phyloP scores from a whole-genome alignment of 2,113 vertebrate genomes.

The Serilophus lunatus region DNA sequence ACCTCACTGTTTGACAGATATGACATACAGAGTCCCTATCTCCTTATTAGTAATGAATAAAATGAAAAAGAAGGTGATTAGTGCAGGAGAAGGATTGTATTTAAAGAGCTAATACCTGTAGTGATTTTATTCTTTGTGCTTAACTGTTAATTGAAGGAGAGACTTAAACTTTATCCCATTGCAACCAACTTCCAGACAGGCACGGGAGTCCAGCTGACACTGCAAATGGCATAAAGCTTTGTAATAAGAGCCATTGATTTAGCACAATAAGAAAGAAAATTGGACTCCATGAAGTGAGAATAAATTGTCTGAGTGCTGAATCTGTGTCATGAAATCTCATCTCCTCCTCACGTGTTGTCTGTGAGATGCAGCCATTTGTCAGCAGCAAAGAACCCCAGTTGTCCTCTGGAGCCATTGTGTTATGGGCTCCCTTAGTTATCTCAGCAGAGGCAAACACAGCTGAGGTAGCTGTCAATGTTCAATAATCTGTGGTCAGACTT shows the following conservation, averaged over 20 bases:
- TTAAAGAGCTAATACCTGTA: conserved; percentile 24
- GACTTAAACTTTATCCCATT: background rate
- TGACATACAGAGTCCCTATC: background rate
- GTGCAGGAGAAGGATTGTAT: background rate
- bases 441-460: background rate
- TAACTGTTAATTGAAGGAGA: background rate
- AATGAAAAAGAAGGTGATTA: conserved; percentile 1
- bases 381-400: background rate
- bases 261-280: background rate
- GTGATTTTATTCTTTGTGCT: conserved; percentile 3
- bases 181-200: background rate
- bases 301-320: background rate
- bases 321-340: background rate
- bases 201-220: background rate
- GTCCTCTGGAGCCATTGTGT: background rate
- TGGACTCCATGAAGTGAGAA: background rate
- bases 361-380: fast-evolving
- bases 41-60: background rate
- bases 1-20: background rate
- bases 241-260: background rate
- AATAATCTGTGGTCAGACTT: background rate
- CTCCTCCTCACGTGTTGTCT: background rate
- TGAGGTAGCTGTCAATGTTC: fast-evolving
- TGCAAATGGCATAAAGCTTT: background rate
- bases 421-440: background rate